Evolutionary conservation across 2,797 vertebrate genomes (phyloP).

Genomic region (Characodon lateralis): DNA sequence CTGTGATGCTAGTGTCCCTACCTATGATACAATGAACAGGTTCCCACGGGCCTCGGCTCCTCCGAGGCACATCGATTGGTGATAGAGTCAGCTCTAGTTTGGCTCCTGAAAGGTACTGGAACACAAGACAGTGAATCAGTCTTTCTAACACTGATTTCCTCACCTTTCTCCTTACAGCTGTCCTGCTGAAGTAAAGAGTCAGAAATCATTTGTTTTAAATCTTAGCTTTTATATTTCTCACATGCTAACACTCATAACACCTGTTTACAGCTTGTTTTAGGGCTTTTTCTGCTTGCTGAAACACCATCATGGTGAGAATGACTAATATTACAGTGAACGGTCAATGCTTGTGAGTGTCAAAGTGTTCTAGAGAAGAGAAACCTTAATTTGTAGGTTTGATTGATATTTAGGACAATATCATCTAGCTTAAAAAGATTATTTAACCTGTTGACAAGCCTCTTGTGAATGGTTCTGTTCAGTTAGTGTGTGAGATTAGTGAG

Average conservation of each 20-base stretch:
- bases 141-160: conserved; percentile 1
- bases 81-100: conserved; percentile 65
- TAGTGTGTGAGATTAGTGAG: not conserved
- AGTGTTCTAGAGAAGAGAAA: conserved; percentile 35
- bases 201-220: conserved; percentile 5
- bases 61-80: conserved; percentile 84
- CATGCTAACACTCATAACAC: conserved; percentile 28
- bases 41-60: conserved; percentile 83
- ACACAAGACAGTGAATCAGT: not conserved
- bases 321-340: conserved; percentile 46
- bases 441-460: not conserved
- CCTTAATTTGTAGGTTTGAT: conserved; percentile 7
- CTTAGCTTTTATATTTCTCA: not conserved
- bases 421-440: not conserved
- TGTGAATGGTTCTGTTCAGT: not conserved
- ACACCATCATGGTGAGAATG: conserved; percentile 63
- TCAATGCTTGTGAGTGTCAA: conserved; percentile 49
- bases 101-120: conserved; percentile 79
- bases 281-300: conserved; percentile 56
- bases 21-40: conserved; percentile 83
- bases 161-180: conserved; percentile 33
- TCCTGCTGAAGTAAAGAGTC: not conserved
- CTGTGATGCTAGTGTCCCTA: conserved; percentile 72
- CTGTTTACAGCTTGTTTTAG: conserved; percentile 67
- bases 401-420: not conserved